Conservation (phyloP, 2,797 vertebrate species). For the Salmo trutta region DNA sequence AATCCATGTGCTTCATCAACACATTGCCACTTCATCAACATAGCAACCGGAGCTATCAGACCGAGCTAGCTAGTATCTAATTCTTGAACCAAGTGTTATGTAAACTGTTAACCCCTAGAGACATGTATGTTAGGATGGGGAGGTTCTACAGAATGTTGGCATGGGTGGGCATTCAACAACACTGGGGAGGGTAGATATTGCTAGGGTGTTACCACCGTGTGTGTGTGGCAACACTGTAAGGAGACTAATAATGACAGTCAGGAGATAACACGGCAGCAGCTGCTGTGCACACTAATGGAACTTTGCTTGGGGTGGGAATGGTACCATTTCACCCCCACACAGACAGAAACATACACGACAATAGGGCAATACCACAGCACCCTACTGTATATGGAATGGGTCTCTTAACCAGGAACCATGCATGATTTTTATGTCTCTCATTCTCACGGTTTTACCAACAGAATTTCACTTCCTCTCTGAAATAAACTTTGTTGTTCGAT, state of each 20-base stretch:
- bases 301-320: conserved; percentile 34
- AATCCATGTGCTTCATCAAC: background rate
- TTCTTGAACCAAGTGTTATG: background rate
- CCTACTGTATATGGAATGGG: background rate
- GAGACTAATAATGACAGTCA: conserved; percentile 52
- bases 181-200: conserved; percentile 14
- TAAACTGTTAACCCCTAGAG: background rate
- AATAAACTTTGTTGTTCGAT: background rate
- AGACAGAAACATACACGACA: conserved; percentile 10
- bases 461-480: background rate
- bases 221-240: conserved; percentile 42
- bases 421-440: background rate
- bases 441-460: background rate
- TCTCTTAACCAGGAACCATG: background rate
- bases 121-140: background rate
- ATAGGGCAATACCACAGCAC: conserved; percentile 20
- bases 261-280: conserved; percentile 50
- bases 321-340: conserved; percentile 20
- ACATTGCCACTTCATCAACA: background rate
- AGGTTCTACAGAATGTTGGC: background rate
- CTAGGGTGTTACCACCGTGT: background rate
- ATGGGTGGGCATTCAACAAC: background rate
- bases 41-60: background rate
- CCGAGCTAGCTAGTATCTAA: background rate
- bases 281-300: conserved; percentile 44